phyloP scores from a whole-genome alignment of 2,888 invertebrate genomes.

The Sericinus montela region DNA sequence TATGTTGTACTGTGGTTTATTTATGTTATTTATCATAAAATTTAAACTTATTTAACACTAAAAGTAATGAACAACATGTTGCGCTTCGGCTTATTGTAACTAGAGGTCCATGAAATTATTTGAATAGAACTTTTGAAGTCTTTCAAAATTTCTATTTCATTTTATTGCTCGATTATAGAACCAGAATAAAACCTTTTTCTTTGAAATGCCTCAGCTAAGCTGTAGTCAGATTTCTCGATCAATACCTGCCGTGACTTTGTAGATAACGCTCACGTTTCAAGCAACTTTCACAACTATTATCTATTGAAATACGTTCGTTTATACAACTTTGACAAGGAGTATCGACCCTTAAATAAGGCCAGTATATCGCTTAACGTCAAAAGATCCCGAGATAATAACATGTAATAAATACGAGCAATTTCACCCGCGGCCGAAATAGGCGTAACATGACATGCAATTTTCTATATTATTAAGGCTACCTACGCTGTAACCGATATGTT shows the following conservation, averaged over 20 bases:
- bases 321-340: constrained; percentile 39
- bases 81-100: no score
- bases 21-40: no score
- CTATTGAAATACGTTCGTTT: constrained; percentile 29
- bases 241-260: constrained; percentile 31
- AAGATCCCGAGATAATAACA: constrained; percentile 49
- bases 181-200: no score
- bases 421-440: constrained; percentile 25
- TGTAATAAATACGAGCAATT: constrained; percentile 54
- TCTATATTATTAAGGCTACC: constrained; percentile 24
- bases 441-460: constrained; percentile 34
- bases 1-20: no score
- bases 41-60: no score
- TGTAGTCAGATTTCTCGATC: neutral
- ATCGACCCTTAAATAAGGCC: constrained; percentile 37
- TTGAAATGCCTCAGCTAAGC: no score
- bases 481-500: constrained; percentile 35
- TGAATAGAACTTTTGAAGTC: no score
- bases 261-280: constrained; percentile 29
- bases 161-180: no score
- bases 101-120: no score
- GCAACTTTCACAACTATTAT: constrained; percentile 59
- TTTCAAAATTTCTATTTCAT: no score
- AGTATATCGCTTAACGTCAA: constrained; percentile 54
- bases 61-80: no score